Base-by-base conservation (phyloP, 2,888 invertebrate species). In the Tribolium freemani region DNA sequence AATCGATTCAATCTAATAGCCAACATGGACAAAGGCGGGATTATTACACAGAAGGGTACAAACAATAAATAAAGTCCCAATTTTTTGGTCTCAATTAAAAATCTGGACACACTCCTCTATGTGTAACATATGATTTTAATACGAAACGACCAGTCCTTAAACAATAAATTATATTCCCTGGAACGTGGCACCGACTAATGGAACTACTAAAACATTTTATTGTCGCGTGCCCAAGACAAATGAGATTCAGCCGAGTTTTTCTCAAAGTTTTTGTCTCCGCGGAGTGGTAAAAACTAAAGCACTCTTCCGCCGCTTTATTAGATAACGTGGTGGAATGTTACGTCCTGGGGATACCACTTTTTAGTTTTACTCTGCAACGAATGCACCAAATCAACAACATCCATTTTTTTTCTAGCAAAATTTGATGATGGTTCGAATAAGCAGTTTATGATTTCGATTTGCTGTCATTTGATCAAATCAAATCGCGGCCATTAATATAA, bases 131-230 rank as follows among this genome's bases (percentile, higher is more conserved):
- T 67, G 72, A 72, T 72, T 75, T 70, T 72, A 61, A 67, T 61
- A 54, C 56, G 38, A 13, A 68, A 66, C 69, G 73, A 73, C 30
- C 56, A 44, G 58, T 69, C 68, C 69, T 69, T 75, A 74, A 76
- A 77, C 76, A 75, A 79, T 79, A 77, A 77, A 79, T 77, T 77
- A 77, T 75, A 75, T 69, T 72, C 75, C 72, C 74, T 75, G 70
- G 73, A 76, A 75, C 75, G 72, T 76, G 77, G 74, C 71, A 74
- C 75, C 67, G 69, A 75, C 76, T 79, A 80, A 80, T 79, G 79
- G 77, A 76, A 67, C 76, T 73, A 78, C 79, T 79, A 80, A 79
- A 79, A 78, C 79, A 79, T 81, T 81, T 80, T 80, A 81, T 81
- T 81, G 79, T 81, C 78, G 77, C 78, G 77, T 76, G 78, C 76